These are phyloP conservation scores for Probosciger aterrimus DNA, from an alignment of 2,113 vertebrate genomes.

Conservation along the genomic window DNA sequence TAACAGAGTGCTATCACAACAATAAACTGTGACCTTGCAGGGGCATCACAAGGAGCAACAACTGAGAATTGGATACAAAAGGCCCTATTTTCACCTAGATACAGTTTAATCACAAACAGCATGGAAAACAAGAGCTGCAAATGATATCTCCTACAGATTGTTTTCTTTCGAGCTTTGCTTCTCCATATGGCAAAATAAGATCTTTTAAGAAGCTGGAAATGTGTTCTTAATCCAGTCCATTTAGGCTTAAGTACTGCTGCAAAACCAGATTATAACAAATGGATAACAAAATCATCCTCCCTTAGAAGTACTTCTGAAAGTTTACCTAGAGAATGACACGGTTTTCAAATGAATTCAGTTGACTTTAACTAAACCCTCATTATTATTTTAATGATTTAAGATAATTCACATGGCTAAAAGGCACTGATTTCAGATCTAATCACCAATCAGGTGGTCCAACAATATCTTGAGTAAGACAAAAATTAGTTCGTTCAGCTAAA, in stretches of 20 bases:
- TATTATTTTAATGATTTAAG: background rate
- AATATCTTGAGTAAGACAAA: background rate
- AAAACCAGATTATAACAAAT: background rate
- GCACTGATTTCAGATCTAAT: background rate
- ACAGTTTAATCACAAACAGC: background rate
- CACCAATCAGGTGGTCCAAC: background rate
- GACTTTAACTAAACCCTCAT: background rate
- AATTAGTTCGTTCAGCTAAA: background rate
- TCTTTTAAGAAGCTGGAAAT: background rate
- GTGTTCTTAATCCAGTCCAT: background rate
- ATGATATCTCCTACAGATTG: background rate
- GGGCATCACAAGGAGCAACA: background rate
- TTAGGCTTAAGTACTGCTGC: background rate
- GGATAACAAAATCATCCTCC: background rate
- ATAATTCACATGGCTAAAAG: background rate
- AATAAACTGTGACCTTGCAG: background rate
- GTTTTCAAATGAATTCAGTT: background rate
- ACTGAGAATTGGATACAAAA: background rate
- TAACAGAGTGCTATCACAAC: background rate
- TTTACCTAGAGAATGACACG: background rate
- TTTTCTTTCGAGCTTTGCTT: background rate
- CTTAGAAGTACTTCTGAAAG: background rate
- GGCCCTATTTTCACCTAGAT: background rate
- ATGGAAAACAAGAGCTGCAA: background rate
- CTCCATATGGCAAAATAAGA: background rate